phyloP scores from a whole-genome alignment of 2,888 invertebrate species.

The Chrysopilus asiliformis region DNA sequence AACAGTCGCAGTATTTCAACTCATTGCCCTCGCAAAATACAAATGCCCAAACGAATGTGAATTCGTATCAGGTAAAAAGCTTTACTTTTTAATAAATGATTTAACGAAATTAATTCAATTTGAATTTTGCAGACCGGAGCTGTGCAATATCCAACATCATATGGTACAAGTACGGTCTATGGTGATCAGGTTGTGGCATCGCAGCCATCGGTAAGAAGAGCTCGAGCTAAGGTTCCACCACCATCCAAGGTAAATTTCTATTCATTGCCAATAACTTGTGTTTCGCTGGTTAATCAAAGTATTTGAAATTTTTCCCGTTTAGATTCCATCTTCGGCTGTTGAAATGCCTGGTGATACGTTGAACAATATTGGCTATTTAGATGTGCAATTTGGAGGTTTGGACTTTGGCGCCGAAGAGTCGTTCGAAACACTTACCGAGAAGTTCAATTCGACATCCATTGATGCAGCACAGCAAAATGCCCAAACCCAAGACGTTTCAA shows the following conservation, averaged over 20 bases:
- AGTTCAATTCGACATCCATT: conserved; percentile 29
- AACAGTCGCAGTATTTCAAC: conserved; percentile 50
- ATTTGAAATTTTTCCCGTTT: conserved; percentile 20
- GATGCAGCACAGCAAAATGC: conserved; percentile 27
- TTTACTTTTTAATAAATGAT: not conserved
- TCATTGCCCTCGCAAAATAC: conserved; percentile 32
- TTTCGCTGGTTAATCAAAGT: too few relatives aligned
- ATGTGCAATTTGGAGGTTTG: conserved; percentile 87
- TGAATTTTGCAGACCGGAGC: conserved; percentile 20
- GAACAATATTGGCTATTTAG: conserved; percentile 60
- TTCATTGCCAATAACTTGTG: too few relatives aligned
- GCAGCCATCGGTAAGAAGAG: conserved; percentile 37
- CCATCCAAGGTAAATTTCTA: conserved; percentile 59
- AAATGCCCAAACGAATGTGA: conserved; percentile 11
- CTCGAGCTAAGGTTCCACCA: conserved; percentile 65
- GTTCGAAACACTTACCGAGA: conserved; percentile 33
- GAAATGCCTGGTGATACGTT: conserved; percentile 89
- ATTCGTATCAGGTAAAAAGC: conserved; percentile 13
- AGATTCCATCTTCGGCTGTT: conserved; percentile 88
- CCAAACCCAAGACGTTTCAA: conserved; percentile 21
- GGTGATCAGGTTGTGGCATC: conserved; percentile 21
- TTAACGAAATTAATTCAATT: not conserved
- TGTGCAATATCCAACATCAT: conserved; percentile 31
- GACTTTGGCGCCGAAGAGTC: conserved; percentile 49
- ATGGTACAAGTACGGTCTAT: conserved; percentile 29